Percentiles rank a stretch among this genome's conserved stretches.
Conservation (phyloP, 1,140 invertebrate genomes). For the Mizuhopecten yessoensis region DNA sequence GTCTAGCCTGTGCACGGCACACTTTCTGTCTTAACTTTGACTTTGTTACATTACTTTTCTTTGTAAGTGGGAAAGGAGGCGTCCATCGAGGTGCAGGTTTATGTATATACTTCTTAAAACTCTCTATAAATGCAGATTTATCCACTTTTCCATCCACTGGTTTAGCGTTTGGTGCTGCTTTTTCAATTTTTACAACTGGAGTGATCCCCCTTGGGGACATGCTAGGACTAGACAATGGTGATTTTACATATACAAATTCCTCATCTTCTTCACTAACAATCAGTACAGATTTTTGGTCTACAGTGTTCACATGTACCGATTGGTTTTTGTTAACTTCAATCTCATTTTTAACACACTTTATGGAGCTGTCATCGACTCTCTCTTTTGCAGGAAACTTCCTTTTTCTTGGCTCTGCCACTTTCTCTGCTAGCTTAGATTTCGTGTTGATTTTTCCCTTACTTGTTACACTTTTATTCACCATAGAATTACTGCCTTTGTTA, state of each 20-base stretch:
- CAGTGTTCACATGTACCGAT: background rate
- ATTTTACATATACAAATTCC: constrained; percentile 58
- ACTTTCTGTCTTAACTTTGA: background rate
- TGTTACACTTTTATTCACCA: no score
- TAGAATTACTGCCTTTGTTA: background rate
- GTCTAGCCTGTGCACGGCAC: background rate
- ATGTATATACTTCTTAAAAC: constrained; percentile 20
- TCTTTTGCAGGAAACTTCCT: background rate
- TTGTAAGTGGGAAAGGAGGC: background rate
- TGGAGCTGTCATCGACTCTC: background rate
- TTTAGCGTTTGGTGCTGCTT: background rate
- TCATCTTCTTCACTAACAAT: constrained; percentile 51
- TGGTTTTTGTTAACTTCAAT: background rate
- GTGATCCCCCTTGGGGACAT: background rate
- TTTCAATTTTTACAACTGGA: background rate
- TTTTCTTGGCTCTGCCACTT: background rate
- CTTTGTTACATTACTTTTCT: background rate
- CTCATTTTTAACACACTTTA: constrained; percentile 7
- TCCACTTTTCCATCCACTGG: no score
- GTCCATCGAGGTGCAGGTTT: background rate
- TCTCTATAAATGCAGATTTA: constrained; percentile 37
- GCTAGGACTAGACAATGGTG: background rate
- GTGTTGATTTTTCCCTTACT: constrained; percentile 37
- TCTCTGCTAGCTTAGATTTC: constrained; percentile 36
- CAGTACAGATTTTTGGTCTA: background rate